Base-by-base conservation (phyloP, 2,797 vertebrate genomes). In the Hydrophis major region DNA sequence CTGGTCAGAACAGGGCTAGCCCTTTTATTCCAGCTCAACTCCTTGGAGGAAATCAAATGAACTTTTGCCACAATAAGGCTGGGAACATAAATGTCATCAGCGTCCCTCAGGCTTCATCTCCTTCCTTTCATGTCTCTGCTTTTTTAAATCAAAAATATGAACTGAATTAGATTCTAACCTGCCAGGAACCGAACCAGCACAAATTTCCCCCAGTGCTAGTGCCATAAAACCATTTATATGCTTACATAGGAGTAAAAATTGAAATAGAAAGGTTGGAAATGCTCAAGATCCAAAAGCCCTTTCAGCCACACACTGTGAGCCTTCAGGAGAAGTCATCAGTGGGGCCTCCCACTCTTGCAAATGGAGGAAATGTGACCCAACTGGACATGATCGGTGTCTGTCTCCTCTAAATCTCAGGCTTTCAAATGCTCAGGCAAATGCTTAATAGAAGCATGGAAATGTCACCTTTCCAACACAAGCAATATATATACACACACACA, bases 311-410 rank as follows among this genome's bases (percentile, higher is more conserved):
- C 25, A 16, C 28, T 86, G 22, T 90, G 92, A 89, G 0, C 37
- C 28, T n/a, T 74, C 56, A 93, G 37, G 93, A 93, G 94, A 89
- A 94, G 47, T 74, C 89, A 10, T 47, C 32, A 66, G 16, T 25
- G 12, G 14, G 37, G 18, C 28, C n/a, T 87, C 78, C 89, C 55
- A 83, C 78, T 13, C 18, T 93, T 69, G 86, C 87, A 50, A 53
- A 66, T 61, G 89, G 90, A 66, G 86, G 42, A 55, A 50, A 92
- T 91, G 66, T 91, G 83, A 74, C 16, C 37, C 89, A 18, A 89
- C 69, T 66, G 93, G 61, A 87, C 6, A 20, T 90, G 87, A 10
- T 83, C 95, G 0, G 0, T 22, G 86, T 11, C 56, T 53, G 32
- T 69, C 42, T 37, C 92, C 88, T 89, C 69, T 66, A 53, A 32